Evolutionary conservation across 2,888 invertebrate species (phyloP), one percentile per base, ranked within the genome.

Genomic region (Himalopsyche kuldschensis): DNA sequence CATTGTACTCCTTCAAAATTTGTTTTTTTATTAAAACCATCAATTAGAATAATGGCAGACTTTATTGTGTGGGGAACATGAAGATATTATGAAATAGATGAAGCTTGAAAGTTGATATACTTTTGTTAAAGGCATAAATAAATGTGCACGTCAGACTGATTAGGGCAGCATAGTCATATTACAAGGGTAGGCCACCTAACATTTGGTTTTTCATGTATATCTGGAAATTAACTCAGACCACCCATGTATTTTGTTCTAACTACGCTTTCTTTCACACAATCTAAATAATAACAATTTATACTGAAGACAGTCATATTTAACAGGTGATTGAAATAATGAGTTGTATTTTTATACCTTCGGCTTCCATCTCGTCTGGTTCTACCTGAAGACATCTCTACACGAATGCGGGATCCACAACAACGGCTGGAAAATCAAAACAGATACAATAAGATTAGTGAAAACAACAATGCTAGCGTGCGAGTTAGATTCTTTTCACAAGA

Each of bases 301-400:
- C 48, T 24, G 20, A 17, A n/a, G 5, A n/a, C 5, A 48, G 2
- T n/a, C 6, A 48, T 48, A 48, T 17, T 4, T 1, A n/a, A 48
- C 1, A 48, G 5, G 17, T 48, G 17, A 20, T 20, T 55, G 5
- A 48, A 48, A 48, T n/a, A 48, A 48, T 48, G 17, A 48, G 17
- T 17, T n/a, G n/a, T 27, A 27, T 27, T 24, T 69, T 30, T 69
- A 86, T 90, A 90, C 86, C 86, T 85, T 47, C 92, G 89, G 83
- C 93, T 94, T 86, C 94, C 95, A 82, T 95, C 95, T 87, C 94
- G 93, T 80, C 96, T 92, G 79, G 96, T 96, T 87, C 96, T 93
- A 0, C 97, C 97, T 86, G 96, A 97, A 0, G 97, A 97, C 97
- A 97, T 97, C 91, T 98, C 97, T 20, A 97, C 97, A 85, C 97